Evolutionary conservation across 2,113 vertebrate species (phyloP).

Genomic region (Globicephala melas): DNA sequence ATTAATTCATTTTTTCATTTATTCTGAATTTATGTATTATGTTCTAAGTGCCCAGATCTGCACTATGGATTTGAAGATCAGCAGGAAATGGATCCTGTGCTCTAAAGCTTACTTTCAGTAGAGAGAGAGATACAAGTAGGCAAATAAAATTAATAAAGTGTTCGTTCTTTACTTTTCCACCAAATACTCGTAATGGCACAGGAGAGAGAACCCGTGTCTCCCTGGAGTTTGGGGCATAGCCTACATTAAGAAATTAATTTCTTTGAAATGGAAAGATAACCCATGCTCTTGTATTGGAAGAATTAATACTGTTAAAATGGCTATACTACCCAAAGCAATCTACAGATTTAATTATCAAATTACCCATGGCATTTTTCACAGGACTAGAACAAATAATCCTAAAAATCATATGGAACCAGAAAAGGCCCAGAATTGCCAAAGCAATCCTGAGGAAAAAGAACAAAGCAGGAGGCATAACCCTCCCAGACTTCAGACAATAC

Average conservation of each 20-base stretch:
- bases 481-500: too few species aligned
- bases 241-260: neutral
- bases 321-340: neutral
- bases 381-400: neutral
- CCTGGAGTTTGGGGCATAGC: neutral
- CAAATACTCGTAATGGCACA: neutral
- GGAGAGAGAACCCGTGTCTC: neutral
- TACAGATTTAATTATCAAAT: neutral
- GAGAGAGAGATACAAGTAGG: neutral
- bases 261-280: neutral
- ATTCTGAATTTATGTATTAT: neutral
- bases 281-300: neutral
- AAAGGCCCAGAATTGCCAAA: neutral
- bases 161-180: neutral
- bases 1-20: neutral
- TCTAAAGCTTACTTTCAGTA: neutral
- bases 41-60: neutral
- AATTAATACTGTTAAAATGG: neutral
- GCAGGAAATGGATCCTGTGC: neutral
- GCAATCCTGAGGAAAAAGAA: neutral
- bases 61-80: neutral
- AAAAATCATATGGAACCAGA: neutral
- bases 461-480: neutral
- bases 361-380: neutral
- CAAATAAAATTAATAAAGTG: neutral